These are phyloP conservation scores for Trissoscelio sp. DNA, from an alignment of 2,888 invertebrate genomes.

Conservation along the genomic window DNA sequence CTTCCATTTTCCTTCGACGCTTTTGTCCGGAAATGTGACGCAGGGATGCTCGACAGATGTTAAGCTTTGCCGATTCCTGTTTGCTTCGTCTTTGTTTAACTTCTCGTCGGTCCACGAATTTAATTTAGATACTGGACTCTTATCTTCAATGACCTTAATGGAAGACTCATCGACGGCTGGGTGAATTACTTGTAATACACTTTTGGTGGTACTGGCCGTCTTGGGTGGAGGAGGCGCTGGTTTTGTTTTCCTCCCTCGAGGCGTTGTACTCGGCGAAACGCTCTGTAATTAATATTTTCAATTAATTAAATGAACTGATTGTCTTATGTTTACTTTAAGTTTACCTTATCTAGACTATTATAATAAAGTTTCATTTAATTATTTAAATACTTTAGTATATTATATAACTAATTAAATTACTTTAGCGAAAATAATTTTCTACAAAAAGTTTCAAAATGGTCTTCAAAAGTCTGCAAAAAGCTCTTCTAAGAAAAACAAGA, in stretches of 20 bases:
- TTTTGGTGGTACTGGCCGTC: conserved; percentile 73
- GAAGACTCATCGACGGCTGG: conserved; percentile 71
- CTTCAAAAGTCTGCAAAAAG: no score
- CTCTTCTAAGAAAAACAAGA: no score
- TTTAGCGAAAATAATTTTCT: no score
- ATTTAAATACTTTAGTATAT: no score
- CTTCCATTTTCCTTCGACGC: conserved; percentile 88
- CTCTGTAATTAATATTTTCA: conserved; percentile 68
- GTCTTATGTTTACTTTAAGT: no score
- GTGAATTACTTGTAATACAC: conserved; percentile 51
- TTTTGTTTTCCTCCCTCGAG: conserved; percentile 86
- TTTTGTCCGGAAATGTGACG: conserved; percentile 84
- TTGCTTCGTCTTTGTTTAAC: conserved; percentile 86
- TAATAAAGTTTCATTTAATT: no score
- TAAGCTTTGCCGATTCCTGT: conserved; percentile 84
- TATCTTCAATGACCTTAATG: conserved; percentile 65
- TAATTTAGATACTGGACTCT: conserved; percentile 55
- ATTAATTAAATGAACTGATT: conserved; percentile 5
- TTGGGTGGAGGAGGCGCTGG: conserved; percentile 88
- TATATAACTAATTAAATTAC: no score
- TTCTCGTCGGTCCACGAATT: conserved; percentile 85
- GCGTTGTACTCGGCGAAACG: conserved; percentile 82
- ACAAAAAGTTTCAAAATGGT: no score
- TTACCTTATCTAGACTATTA: no score
- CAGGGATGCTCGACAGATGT: conserved; percentile 57